Percentiles rank a stretch among this genome's conserved stretches.
These are phyloP conservation scores for Hybos culiciformis DNA, from an alignment of 2,888 invertebrate species.

Conservation along the genomic window DNA sequence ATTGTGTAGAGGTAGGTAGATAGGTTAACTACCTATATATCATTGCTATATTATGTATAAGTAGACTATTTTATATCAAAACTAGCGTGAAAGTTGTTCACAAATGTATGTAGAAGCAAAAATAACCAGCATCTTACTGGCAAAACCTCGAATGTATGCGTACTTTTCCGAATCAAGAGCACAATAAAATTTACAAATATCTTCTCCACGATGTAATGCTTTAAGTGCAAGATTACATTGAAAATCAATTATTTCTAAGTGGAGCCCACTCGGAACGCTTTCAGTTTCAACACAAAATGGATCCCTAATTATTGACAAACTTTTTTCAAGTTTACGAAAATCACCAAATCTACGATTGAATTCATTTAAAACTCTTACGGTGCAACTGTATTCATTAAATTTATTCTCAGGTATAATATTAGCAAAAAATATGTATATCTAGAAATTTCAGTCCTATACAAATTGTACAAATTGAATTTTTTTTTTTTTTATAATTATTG, in stretches of 20 bases:
- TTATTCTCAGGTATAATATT: background rate
- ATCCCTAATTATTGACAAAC: background rate
- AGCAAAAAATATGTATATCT: slow-evolving; percentile 16
- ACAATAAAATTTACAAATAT: background rate
- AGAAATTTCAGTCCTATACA: too few species aligned
- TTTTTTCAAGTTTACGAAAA: background rate
- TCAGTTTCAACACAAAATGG: background rate
- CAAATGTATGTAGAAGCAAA: background rate
- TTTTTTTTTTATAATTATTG: too few species aligned
- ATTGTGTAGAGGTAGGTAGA: slow-evolving; percentile 28
- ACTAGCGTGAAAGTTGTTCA: background rate
- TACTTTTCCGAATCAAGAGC: background rate
- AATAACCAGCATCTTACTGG: background rate
- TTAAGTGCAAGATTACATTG: background rate
- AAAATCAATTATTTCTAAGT: background rate
- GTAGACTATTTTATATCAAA: background rate
- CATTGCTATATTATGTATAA: slow-evolving; percentile 14
- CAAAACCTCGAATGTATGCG: background rate
- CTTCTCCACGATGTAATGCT: background rate
- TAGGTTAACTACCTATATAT: too few species aligned
- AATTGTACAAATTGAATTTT: too few species aligned
- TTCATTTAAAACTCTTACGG: background rate
- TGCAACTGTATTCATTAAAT: background rate
- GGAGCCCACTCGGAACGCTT: background rate
- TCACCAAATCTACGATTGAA: background rate